Conservation (phyloP, 2,797 vertebrate species). For the Ptychadena robeensis region DNA sequence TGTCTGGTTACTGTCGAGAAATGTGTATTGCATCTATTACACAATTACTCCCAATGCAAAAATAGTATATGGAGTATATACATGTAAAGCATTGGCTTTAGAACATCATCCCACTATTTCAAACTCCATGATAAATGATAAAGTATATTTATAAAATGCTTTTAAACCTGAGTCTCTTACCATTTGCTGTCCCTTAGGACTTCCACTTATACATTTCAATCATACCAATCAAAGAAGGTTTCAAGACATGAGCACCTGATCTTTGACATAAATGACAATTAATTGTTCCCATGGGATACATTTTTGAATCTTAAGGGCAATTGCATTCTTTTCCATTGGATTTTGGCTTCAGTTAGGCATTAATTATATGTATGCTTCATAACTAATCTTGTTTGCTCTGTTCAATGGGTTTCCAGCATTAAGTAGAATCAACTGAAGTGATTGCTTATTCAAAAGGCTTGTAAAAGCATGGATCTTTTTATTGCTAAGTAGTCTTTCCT, state of each 20-base stretch:
- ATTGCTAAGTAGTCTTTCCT: slow-evolving; percentile 16
- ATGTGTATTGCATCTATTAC: background rate
- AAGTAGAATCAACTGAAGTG: background rate
- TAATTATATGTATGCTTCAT: background rate
- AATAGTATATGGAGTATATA: background rate
- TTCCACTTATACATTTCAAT: background rate
- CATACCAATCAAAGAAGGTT: background rate
- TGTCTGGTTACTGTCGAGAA: background rate
- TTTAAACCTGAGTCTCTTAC: background rate
- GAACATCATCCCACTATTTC: background rate
- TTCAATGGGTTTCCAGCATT: background rate
- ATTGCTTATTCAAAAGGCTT: slow-evolving; percentile 5
- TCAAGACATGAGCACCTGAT: background rate
- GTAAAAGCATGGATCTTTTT: slow-evolving; percentile 25
- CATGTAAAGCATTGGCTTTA: background rate
- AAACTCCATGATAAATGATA: background rate
- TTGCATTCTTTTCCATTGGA: background rate
- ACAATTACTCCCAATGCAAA: background rate
- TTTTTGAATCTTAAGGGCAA: background rate
- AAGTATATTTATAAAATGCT: background rate
- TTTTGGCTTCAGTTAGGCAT: background rate
- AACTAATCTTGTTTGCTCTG: background rate
- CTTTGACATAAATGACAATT: background rate
- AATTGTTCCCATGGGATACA: background rate
- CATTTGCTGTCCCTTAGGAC: background rate